Evolutionary conservation across 2,888 invertebrate species (phyloP).

Genomic region (Drosophila sordidula): DNA sequence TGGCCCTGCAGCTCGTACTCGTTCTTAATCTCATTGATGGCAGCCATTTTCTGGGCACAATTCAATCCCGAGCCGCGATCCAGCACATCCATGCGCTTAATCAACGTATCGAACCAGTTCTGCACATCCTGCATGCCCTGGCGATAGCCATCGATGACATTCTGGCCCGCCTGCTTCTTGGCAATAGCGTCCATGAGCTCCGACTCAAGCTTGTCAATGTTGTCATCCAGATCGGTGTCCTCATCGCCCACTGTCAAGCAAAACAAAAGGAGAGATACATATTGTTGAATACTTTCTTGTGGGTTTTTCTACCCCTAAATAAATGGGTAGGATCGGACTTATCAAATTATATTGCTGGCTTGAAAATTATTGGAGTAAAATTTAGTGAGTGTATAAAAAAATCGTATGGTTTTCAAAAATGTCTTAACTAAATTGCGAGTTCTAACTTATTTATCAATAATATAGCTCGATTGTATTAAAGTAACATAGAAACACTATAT

Average conservation of each 20-base stretch:
- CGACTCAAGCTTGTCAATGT: constrained; percentile 89
- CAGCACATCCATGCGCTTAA: constrained; percentile 92
- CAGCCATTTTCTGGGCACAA: constrained; percentile 91
- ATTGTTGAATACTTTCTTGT: no score
- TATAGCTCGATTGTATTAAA: no score
- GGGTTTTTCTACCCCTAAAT: no score
- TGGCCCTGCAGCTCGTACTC: constrained; percentile 92
- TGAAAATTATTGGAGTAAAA: no score
- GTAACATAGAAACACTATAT: no score
- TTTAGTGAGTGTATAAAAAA: no score
- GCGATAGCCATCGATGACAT: constrained; percentile 91
- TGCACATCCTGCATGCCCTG: constrained; percentile 91
- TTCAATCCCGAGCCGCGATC: constrained; percentile 94
- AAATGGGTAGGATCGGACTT: no score
- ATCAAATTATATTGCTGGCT: no score
- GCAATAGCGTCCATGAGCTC: constrained; percentile 90
- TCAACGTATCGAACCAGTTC: constrained; percentile 92
- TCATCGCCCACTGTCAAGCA: constrained; percentile 85
- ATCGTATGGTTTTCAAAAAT: no score
- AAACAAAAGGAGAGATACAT: no score
- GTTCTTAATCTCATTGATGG: constrained; percentile 89
- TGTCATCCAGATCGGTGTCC: constrained; percentile 90
- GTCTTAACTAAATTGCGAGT: no score
- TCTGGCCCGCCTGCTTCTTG: constrained; percentile 91
- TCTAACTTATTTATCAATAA: no score